Base-by-base conservation (phyloP, 2,113 vertebrate species). In the Plectropomus leopardus region DNA sequence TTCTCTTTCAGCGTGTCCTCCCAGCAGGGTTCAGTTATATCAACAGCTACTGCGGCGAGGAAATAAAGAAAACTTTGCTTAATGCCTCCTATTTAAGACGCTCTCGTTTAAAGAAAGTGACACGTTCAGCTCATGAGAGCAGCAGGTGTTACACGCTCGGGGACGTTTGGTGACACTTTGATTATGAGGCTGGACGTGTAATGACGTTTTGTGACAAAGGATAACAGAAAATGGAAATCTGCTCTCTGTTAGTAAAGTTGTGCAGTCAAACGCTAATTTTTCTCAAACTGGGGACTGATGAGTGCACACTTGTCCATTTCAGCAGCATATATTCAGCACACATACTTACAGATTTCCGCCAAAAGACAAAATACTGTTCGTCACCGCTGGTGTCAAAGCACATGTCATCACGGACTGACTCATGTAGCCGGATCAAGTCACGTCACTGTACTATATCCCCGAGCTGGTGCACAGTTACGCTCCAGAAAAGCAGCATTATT, bases 41-140 rank as follows among this genome's bases (percentile, higher is more conserved):
- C 69, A 51, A 57, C 74, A 69, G 53, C 83, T 54, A 47, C 76
- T 54, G 65, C 82, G 16, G 83, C 2, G n/a, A 69, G 57, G 13
- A 78, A 58, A 81, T 40, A 63, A 81, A 75, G 55, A 40, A 23
- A 26, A 30, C 36, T 42, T 6, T 16, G 48, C 63, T 42, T 51
- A 76, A 82, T 40, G 51, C 76, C 45, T 68, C 59, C 64, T 30
- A 0, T 48, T 78, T 42, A 10, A 44, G 72, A 86, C 24, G 68
- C 50, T 74, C 51, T 60, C 15, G 15, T 55, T 76, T 30, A 57
- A 45, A 80, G 30, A 23, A 80, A 42, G 34, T 54, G 54, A 80
- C 61, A 65, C 47, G n/a, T 42, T 72, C 4, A 1, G 40, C 65
- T 36, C 67, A 47, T 70, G 36, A 72, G 64, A 67, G 72, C 67